These are phyloP conservation scores for Pristiophorus japonicus DNA, from an alignment of 2,113 vertebrate genomes.

Conservation along the genomic window DNA sequence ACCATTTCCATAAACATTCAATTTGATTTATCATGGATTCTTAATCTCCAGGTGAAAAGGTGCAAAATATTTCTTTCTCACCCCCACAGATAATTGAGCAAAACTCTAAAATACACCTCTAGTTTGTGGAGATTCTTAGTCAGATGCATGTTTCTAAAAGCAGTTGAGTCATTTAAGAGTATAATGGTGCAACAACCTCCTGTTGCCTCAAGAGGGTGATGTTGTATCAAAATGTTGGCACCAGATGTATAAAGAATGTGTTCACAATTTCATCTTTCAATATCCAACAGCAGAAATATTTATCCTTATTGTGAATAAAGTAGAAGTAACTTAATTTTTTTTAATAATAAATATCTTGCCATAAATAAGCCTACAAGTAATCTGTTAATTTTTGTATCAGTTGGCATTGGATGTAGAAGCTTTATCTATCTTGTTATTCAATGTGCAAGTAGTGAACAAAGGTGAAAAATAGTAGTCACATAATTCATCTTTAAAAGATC, in stretches of 20 bases:
- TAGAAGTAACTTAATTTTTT: background rate
- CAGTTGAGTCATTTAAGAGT: background rate
- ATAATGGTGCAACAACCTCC: background rate
- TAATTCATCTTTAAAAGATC: background rate
- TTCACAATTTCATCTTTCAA: background rate
- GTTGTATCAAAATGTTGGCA: background rate
- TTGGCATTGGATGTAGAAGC: background rate
- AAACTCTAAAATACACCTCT: background rate
- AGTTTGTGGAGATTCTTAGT: background rate
- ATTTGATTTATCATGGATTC: background rate
- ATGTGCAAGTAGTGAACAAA: background rate
- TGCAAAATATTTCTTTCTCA: too few species aligned
- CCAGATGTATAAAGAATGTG: too few species aligned
- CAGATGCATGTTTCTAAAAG: background rate
- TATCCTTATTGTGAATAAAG: background rate
- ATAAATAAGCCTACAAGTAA: background rate
- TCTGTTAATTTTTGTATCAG: background rate
- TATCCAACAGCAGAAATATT: background rate
- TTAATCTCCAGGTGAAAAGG: background rate
- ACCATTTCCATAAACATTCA: background rate
- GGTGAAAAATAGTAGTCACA: background rate
- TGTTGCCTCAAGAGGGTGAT: background rate
- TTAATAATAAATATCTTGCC: background rate
- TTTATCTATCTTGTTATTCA: background rate
- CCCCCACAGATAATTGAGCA: background rate